phyloP scores from a whole-genome alignment of 2,888 invertebrate genomes.

The Arenicola marina region DNA sequence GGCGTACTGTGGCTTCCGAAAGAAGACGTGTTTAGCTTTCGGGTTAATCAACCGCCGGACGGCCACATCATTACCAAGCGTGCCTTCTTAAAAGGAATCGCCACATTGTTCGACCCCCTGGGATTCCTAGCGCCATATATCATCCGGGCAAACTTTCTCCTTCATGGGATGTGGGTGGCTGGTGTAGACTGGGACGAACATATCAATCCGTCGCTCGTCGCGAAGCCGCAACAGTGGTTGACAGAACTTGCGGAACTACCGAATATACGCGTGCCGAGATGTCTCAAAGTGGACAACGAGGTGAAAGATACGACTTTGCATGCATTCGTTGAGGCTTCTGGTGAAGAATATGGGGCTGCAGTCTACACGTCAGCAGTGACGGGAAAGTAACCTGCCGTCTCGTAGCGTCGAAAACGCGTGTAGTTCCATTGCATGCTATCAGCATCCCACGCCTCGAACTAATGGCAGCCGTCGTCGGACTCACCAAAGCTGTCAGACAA shows the following conservation, averaged over 20 bases:
- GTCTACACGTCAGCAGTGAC: background rate
- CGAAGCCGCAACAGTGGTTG: slow-evolving; percentile 23
- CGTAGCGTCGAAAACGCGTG: background rate
- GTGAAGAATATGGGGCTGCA: background rate
- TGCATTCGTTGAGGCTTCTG: slow-evolving; percentile 7
- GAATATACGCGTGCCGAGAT: slow-evolving; percentile 22
- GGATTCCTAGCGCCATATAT: slow-evolving; percentile 40
- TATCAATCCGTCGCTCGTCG: slow-evolving; percentile 8
- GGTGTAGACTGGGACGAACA: slow-evolving; percentile 42
- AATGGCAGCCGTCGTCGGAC: slow-evolving; percentile 4
- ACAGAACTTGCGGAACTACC: slow-evolving; percentile 20
- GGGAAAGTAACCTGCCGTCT: background rate
- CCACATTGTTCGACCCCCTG: slow-evolving; percentile 44
- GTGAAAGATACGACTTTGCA: background rate
- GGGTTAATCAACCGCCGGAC: slow-evolving; percentile 4
- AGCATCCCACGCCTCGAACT: slow-evolving; percentile 11
- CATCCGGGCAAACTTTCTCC: slow-evolving; percentile 38
- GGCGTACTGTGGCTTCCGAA: slow-evolving; percentile 26
- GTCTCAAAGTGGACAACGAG: slow-evolving; percentile 16
- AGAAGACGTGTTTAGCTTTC: slow-evolving; percentile 23
- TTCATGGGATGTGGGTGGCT: slow-evolving; percentile 41
- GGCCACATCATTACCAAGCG: slow-evolving; percentile 37
- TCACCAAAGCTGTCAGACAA: background rate
- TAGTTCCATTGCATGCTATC: background rate
- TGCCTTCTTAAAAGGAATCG: slow-evolving; percentile 34